A percentile compares a stretch with the other conserved stretches of the same genome.
phyloP scores from a whole-genome alignment of 2,888 invertebrate species.

The Leptopilina drosophilae region DNA sequence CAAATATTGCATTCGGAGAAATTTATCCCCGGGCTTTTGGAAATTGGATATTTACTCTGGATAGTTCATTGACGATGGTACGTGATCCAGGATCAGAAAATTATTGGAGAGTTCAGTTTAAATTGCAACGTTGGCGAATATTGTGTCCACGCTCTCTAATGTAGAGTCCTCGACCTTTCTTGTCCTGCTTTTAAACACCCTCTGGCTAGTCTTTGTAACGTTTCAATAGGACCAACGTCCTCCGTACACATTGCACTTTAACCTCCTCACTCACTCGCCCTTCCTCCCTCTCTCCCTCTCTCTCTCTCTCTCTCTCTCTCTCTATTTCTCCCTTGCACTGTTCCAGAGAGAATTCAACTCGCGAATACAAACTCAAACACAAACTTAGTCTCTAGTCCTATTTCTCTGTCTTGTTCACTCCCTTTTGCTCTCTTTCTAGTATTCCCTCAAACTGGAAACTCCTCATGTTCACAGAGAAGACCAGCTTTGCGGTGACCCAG shows the following conservation, averaged over 20 bases:
- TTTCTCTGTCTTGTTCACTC: slow-evolving; percentile 40
- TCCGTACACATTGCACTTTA: slow-evolving; percentile 14
- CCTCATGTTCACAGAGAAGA: slow-evolving; percentile 16
- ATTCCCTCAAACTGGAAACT: slow-evolving; percentile 27
- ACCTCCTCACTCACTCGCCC: background rate
- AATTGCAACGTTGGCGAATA: slow-evolving; percentile 4
- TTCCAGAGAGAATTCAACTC: slow-evolving; percentile 26
- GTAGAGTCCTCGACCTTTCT: slow-evolving; percentile 9
- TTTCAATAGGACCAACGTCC: slow-evolving; percentile 25
- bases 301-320: too few relatives aligned
- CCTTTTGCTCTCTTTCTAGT: slow-evolving; percentile 23
- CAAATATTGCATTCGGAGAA: too few relatives aligned
- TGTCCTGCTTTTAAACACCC: slow-evolving; percentile 22
- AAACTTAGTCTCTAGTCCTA: slow-evolving; percentile 21
- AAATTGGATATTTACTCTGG: background rate
- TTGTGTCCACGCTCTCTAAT: slow-evolving; percentile 18
- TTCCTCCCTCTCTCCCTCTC: too few relatives aligned
- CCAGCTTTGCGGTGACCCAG: slow-evolving; percentile 45
- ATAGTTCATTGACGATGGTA: background rate
- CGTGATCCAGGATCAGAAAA: slow-evolving; percentile 1
- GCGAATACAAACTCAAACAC: slow-evolving; percentile 36
- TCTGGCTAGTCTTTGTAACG: slow-evolving; percentile 14
- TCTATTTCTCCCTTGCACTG: too few relatives aligned
- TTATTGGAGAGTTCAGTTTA: background rate
- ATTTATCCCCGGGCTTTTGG: background rate